These are phyloP conservation scores for Melanotus villosus DNA, from an alignment of 2,888 invertebrate species.

Conservation along the genomic window DNA sequence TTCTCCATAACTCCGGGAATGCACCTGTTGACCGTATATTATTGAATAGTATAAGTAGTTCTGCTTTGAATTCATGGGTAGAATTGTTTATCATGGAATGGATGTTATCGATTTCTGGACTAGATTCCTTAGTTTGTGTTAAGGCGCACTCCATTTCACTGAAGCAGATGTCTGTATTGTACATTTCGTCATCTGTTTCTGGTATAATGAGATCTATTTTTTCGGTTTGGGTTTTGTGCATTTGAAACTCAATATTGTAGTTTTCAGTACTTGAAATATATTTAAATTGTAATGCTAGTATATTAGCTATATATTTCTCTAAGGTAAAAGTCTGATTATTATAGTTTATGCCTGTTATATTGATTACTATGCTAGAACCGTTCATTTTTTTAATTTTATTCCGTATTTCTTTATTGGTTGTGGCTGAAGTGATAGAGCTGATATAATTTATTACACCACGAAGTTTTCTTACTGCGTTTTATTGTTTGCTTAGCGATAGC, in stretches of 20 bases:
- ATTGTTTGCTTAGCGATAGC: neutral
- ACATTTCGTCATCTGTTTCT: neutral
- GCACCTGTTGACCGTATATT: neutral
- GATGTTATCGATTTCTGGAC: too few species aligned
- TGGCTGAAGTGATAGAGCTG: neutral
- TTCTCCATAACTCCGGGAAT: neutral
- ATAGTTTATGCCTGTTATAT: neutral
- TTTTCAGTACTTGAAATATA: neutral
- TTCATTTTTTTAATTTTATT: neutral
- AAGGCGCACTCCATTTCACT: neutral
- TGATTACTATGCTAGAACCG: neutral
- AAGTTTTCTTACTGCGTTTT: neutral
- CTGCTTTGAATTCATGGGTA: too few species aligned
- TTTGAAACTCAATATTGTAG: neutral
- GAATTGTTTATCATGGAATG: too few species aligned
- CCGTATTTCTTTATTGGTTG: slow-evolving; percentile 2
- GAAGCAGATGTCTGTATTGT: neutral
- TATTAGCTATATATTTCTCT: neutral
- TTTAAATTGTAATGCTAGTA: neutral
- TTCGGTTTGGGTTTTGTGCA: too few species aligned
- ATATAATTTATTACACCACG: neutral
- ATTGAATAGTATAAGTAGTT: too few species aligned
- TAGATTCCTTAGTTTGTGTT: neutral
- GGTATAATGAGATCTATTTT: too few species aligned
- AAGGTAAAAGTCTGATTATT: neutral